Conservation (phyloP, 2,797 vertebrate species). For the Todus mexicanus region DNA sequence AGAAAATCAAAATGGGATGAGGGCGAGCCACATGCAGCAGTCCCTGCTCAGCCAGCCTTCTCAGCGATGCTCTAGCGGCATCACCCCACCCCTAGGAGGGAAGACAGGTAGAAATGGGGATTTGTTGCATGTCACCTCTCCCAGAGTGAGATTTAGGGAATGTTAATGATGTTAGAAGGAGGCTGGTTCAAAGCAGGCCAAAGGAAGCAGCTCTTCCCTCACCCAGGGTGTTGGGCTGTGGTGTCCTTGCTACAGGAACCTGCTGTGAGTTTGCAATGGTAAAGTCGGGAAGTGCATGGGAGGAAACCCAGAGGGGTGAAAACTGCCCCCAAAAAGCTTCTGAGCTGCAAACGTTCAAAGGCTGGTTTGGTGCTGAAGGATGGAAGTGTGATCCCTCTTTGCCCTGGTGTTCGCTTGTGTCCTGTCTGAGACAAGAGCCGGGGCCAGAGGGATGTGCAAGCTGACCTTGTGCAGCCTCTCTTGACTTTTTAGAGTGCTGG, state of each 20-base stretch:
- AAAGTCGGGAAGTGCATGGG: neutral
- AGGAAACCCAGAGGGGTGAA: no score
- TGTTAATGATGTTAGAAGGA: neutral
- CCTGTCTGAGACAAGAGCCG: neutral
- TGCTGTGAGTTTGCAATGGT: neutral
- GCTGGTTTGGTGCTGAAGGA: neutral
- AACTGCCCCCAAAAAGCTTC: no score
- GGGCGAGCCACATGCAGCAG: neutral
- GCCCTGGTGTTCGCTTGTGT: neutral
- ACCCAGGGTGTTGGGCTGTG: rapidly evolving
- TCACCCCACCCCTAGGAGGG: neutral
- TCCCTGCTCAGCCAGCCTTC: neutral
- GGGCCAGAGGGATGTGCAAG: rapidly evolving
- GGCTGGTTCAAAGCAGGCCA: neutral
- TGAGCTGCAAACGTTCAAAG: neutral
- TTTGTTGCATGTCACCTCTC: neutral
- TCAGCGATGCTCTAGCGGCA: neutral
- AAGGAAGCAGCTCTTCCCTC: neutral
- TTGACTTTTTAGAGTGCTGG: neutral
- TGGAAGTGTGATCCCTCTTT: neutral
- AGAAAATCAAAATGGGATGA: neutral
- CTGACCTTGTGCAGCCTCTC: neutral
- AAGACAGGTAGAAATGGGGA: neutral
- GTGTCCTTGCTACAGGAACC: neutral
- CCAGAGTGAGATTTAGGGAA: neutral